Base-by-base conservation (phyloP, 2,113 vertebrate species). In the Gadus macrocephalus region DNA sequence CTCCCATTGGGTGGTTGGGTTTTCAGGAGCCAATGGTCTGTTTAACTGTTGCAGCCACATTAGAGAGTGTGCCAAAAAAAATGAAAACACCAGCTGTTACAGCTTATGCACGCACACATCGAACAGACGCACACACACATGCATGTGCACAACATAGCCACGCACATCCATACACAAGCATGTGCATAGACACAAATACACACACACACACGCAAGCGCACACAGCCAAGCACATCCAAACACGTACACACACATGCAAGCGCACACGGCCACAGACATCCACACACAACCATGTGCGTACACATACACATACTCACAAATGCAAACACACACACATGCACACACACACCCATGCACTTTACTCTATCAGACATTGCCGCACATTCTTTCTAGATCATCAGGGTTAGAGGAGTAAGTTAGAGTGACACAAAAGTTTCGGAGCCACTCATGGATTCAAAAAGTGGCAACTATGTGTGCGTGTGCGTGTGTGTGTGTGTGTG, bases 1-100 rank as follows among this genome's bases (percentile, higher is more conserved):
- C 83, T 69, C 82, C 75, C 71, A 78, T 88, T 83, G 83, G 77
- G 71, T 69, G 82, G 83, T 81, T 83, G 73, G 85, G 72, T 86
- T 85, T 87, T 88, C 80, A 75, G 56, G 69, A 68, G 73, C 68
- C 62, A 86, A 85, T 83, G 72, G 83, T 74, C 82, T 73, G 79
- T 83, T 83, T 17, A 78, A 75, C 81, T 72, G 70, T 68, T n/a
- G 19, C 70, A 38, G 73, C 81, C 81, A 81, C 53, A n/a, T 77
- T 76, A 62, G 69, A 31, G 72, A 78, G 74, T 76, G 84, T 64
- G 66, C 68, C 27, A 49, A 14, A 49, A 66, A 64, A 69, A 78
- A 78, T 68, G 53, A 76, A 75, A 71, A 38, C 35, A 60, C 73
- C 84, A 84, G 74, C 79, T 80, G 79, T 68, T 81, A 79, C 82